Base-by-base conservation (phyloP, 2,797 vertebrate genomes). In the Acridotheres tristis region DNA sequence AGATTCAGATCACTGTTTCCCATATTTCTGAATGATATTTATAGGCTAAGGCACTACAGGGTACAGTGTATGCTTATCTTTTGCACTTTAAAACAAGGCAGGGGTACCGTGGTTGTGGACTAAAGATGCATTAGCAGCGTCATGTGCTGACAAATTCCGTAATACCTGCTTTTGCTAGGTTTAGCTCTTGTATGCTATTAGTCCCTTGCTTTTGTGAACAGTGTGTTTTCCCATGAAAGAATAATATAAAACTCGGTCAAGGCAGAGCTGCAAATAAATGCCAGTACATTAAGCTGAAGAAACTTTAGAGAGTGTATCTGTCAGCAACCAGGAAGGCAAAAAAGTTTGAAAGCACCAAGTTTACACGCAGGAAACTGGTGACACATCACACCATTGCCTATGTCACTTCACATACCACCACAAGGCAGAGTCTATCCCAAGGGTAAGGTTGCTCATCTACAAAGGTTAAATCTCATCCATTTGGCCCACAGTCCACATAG, bases 21-120 rank as follows among this genome's bases (percentile, higher is more conserved):
- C 48, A 57, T 86, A 90, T 90, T 97, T 96, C 94, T 95, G 88
- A 68, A 89, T 93, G 93, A 94, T 89, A 78, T 89, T 68, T 85
- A 83, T 71, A 90, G 93, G 80, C 69, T 73, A 59, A 78, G 81
- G 85, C 51, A 30, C 66, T 92, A 55, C 86, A 90, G 88, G 89
- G 79, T 91, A 89, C 61, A 71, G 83, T 1, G 0, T 21, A 81
- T 14, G 9, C 79, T 85, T 96, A 90, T 90, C 87, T 83, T 72
- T 80, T 83, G 88, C 80, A 90, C 93, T 95, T 92, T 76, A 69
- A 30, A 95, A 82, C 90, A 23, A 92, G 91, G 89, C 84, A 72
- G 91, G 91, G 81, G 68, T 21, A 85, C 89, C 0, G 0, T 71
- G 90, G 77, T 38, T 76, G 71, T 54, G 72, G 88, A 67, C 93